Evolutionary conservation across 2,113 vertebrate genomes (phyloP).

Genomic region (Ctenodactylus gundi): DNA sequence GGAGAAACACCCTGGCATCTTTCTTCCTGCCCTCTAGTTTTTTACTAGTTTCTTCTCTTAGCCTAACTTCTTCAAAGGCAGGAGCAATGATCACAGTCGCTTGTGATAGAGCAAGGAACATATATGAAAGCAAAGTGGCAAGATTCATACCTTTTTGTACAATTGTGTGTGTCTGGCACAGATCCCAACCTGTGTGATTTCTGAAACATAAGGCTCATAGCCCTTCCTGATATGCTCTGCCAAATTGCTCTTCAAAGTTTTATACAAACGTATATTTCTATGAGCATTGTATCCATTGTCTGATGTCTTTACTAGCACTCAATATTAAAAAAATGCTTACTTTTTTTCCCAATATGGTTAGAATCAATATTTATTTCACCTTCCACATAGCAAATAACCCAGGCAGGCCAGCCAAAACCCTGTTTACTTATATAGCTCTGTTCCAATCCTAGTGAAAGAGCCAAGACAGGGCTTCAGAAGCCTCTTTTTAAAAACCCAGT

Average conservation of each 20-base stretch:
- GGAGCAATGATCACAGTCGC: neutral
- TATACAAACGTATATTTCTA: neutral
- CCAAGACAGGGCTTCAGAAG: neutral
- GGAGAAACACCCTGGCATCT: neutral
- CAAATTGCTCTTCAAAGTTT: neutral
- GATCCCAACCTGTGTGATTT: neutral
- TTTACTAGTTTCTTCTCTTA: neutral
- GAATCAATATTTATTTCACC: neutral
- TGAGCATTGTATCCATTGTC: neutral
- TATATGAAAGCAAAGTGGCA: neutral
- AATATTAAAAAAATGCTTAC: neutral
- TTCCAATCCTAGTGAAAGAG: neutral
- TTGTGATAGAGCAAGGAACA: neutral
- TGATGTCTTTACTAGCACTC: neutral
- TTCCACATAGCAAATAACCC: neutral
- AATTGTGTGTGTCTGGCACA: neutral
- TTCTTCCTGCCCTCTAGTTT: neutral
- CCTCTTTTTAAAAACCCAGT: neutral
- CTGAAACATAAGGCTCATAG: neutral
- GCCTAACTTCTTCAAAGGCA: neutral
- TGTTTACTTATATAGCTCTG: neutral
- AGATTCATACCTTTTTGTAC: no score
- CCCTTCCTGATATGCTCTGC: neutral
- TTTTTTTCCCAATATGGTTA: neutral
- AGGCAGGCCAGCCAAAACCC: neutral